A percentile compares a stretch with the other conserved stretches of the same genome.
Evolutionary conservation across 2,797 vertebrate genomes (phyloP).

Genomic region (Synaphobranchus kaupii): DNA sequence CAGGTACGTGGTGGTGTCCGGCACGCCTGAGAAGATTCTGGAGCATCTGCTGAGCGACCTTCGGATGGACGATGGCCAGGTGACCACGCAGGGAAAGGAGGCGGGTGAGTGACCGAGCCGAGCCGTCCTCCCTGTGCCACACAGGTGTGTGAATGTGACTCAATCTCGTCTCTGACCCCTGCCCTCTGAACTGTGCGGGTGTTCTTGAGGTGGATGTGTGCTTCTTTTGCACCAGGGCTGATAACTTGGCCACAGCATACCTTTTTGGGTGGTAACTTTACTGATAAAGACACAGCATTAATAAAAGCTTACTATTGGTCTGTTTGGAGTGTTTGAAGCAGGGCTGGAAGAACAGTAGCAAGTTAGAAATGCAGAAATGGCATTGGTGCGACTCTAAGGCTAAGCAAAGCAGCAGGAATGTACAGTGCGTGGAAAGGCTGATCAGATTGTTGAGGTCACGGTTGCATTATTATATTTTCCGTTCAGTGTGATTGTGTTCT

Average conservation of each 20-base stretch:
- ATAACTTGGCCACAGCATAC: background rate
- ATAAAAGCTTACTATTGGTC: background rate
- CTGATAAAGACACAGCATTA: background rate
- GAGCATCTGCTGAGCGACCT: constrained; percentile 90
- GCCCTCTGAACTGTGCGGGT: background rate
- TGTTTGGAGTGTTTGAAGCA: background rate
- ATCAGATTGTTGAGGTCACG: background rate
- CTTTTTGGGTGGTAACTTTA: background rate
- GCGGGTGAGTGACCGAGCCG: constrained; percentile 72
- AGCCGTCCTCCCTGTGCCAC: too few relatives aligned
- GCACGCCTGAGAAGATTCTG: constrained; percentile 93
- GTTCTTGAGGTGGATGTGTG: background rate
- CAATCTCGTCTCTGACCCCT: background rate
- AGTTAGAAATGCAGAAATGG: background rate
- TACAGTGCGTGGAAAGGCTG: background rate
- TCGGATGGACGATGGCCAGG: constrained; percentile 79
- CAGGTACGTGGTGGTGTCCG: constrained; percentile 91
- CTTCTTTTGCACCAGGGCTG: background rate
- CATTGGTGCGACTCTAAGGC: background rate
- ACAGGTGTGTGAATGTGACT: background rate
- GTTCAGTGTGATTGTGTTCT: too few relatives aligned
- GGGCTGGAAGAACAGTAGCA: background rate
- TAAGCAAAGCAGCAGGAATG: background rate
- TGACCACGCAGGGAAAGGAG: constrained; percentile 74
- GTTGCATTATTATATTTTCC: background rate